Percentiles rank a stretch among this genome's conserved stretches.
phyloP scores from a whole-genome alignment of 2,888 invertebrate genomes.

The Molorchus minor region DNA sequence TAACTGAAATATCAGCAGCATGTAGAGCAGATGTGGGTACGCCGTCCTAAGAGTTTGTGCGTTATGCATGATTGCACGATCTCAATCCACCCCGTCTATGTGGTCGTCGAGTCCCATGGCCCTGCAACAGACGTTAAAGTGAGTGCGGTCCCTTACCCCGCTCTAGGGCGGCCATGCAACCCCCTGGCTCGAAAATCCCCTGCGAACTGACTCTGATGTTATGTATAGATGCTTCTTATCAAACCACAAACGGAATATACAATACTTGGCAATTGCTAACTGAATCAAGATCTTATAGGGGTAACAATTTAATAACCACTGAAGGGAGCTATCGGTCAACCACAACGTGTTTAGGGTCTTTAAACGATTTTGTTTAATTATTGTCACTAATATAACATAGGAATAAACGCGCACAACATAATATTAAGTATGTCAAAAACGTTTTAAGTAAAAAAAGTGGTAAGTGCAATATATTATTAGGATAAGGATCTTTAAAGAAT shows the following conservation, averaged over 20 bases:
- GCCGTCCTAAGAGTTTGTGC: slow-evolving; percentile 51
- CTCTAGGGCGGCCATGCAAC: slow-evolving; percentile 23
- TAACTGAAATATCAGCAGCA: slow-evolving; percentile 54
- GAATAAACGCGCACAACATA: too few relatives aligned
- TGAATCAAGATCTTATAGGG: neutral
- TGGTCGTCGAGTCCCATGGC: slow-evolving; percentile 58
- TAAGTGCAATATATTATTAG: too few relatives aligned
- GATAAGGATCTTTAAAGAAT: too few relatives aligned
- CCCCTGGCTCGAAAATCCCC: slow-evolving; percentile 37
- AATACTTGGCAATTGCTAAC: slow-evolving; percentile 45
- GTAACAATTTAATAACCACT: too few relatives aligned
- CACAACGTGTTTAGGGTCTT: too few relatives aligned
- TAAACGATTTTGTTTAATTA: too few relatives aligned
- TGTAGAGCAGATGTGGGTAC: slow-evolving; percentile 53
- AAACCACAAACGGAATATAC: slow-evolving; percentile 59
- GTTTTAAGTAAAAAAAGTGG: too few relatives aligned
- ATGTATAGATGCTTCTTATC: slow-evolving; percentile 52
- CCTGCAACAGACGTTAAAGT: slow-evolving; percentile 57
- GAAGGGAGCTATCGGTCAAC: too few relatives aligned
- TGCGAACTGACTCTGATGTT: slow-evolving; percentile 41
- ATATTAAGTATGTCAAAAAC: too few relatives aligned
- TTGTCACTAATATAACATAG: too few relatives aligned
- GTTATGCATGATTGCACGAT: slow-evolving; percentile 59
- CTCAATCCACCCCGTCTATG: slow-evolving; percentile 60
- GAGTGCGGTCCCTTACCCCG: slow-evolving; percentile 33